Evolutionary conservation across 92 coral and sea anemone genomes (phyloP).

Genomic region (Palythoa grandis): DNA sequence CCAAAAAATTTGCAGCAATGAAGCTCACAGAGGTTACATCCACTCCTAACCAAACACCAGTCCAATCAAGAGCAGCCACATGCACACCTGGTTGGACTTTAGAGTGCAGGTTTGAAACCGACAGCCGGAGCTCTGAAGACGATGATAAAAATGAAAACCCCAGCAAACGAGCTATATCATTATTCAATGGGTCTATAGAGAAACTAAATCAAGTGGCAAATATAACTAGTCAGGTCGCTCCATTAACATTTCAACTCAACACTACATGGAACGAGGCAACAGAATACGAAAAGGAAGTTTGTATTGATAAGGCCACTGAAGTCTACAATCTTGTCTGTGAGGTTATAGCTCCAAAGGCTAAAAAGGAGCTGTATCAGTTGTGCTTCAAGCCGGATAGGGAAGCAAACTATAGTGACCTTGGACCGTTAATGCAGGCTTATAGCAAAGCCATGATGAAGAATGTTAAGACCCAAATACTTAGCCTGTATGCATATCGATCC

Average conservation of each 20-base stretch:
- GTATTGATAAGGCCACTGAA: conserved; percentile 54
- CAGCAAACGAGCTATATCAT: conserved; percentile 46
- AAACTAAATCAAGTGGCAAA: no score
- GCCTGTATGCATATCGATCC: no score
- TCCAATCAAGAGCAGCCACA: conserved; percentile 45
- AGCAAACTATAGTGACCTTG: no score
- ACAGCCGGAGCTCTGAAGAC: conserved; percentile 67
- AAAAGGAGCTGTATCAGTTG: conserved; percentile 54
- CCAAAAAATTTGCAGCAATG: neutral
- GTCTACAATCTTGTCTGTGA: conserved; percentile 39
- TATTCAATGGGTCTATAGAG: no score
- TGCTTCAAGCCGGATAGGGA: no score
- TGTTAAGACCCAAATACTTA: no score
- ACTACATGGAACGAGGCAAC: conserved; percentile 45
- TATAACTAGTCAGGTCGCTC: conserved; percentile 49
- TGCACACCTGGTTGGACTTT: conserved; percentile 63
- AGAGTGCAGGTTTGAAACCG: conserved; percentile 45
- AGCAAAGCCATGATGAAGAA: no score
- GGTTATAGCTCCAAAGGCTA: conserved; percentile 43
- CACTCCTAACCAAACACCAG: no score
- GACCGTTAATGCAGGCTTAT: no score
- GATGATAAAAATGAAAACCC: conserved; percentile 36
- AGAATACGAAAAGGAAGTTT: conserved; percentile 34
- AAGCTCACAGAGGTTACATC: neutral
- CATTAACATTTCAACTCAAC: conserved; percentile 56